phyloP scores from a whole-genome alignment of 2,888 invertebrate genomes.

The Trissolcus brochymenae region DNA sequence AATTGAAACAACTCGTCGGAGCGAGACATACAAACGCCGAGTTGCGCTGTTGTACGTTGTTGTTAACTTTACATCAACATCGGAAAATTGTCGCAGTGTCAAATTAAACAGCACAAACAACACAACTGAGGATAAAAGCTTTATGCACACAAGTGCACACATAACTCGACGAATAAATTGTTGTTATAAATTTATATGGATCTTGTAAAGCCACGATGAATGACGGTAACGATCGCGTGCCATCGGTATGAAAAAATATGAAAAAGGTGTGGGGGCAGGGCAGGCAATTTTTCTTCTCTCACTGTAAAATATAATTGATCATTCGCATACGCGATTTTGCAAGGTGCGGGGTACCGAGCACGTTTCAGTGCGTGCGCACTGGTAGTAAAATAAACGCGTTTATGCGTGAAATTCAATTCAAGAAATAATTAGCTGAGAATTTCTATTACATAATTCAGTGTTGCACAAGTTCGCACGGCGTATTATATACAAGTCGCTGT shows the following conservation, averaged over 20 bases:
- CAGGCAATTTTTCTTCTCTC: not conserved
- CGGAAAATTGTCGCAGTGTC: not conserved
- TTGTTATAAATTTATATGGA: slow-evolving; percentile 30
- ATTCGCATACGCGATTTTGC: slow-evolving; percentile 4
- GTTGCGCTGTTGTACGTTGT: slow-evolving; percentile 11
- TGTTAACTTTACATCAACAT: slow-evolving; percentile 6
- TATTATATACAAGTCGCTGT: too few species aligned
- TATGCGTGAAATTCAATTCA: slow-evolving; percentile 27
- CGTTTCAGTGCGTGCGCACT: slow-evolving; percentile 9
- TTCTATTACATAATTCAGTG: slow-evolving; percentile 17
- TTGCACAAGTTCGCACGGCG: slow-evolving; percentile 1
- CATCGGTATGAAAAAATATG: slow-evolving; percentile 13
- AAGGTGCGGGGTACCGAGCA: not conserved
- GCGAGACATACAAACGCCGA: slow-evolving; percentile 17
- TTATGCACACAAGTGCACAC: slow-evolving; percentile 1
- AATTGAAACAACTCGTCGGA: slow-evolving; percentile 19
- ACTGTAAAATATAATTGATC: slow-evolving; percentile 8
- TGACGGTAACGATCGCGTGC: slow-evolving; percentile 14
- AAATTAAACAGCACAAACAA: not conserved
- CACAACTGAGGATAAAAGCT: slow-evolving; percentile 12
- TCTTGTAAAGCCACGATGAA: slow-evolving; percentile 5
- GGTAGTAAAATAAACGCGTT: slow-evolving; percentile 8
- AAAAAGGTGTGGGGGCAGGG: not conserved
- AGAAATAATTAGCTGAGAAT: slow-evolving; percentile 20
- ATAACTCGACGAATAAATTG: slow-evolving; percentile 21